phyloP scores from a whole-genome alignment of 2,797 vertebrate genomes.

The Dallia pectoralis region DNA sequence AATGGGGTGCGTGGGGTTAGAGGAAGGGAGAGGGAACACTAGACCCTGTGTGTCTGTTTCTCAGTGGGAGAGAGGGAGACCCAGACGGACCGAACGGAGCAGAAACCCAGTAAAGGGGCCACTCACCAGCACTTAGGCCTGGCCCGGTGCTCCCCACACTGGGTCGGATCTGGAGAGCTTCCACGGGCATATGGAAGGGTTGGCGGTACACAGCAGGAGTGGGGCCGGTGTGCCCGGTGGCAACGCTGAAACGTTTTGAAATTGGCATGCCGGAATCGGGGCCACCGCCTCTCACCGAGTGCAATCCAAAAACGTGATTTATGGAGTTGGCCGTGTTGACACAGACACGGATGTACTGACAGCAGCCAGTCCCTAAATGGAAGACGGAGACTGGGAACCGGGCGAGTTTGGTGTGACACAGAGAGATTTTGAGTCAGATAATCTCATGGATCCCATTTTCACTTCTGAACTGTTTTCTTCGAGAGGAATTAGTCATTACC shows the following conservation, averaged over 20 bases:
- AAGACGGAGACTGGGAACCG: too few species aligned
- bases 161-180: constrained; percentile 37
- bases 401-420: too few species aligned
- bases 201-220: constrained; percentile 56
- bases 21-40: constrained; percentile 61
- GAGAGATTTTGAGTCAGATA: too few species aligned
- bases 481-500: too few species aligned
- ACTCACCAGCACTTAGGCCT: constrained; percentile 38
- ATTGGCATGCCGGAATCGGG: constrained; percentile 53
- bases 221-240: constrained; percentile 36
- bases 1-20: constrained; percentile 56
- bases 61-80: constrained; percentile 40
- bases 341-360: background rate
- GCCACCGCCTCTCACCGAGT: constrained; percentile 29
- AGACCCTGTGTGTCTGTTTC: constrained; percentile 61
- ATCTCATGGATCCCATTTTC: background rate
- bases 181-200: constrained; percentile 52
- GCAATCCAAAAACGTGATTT: constrained; percentile 39
- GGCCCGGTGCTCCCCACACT: constrained; percentile 22
- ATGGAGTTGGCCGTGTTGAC: constrained; percentile 26
- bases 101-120: constrained; percentile 18
- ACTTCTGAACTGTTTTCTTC: too few species aligned
- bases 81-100: background rate
- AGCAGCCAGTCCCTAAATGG: background rate
- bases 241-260: constrained; percentile 62